Evolutionary conservation across 2,797 vertebrate species (phyloP).

Genomic region (Myoxocephalus aenaeus): DNA sequence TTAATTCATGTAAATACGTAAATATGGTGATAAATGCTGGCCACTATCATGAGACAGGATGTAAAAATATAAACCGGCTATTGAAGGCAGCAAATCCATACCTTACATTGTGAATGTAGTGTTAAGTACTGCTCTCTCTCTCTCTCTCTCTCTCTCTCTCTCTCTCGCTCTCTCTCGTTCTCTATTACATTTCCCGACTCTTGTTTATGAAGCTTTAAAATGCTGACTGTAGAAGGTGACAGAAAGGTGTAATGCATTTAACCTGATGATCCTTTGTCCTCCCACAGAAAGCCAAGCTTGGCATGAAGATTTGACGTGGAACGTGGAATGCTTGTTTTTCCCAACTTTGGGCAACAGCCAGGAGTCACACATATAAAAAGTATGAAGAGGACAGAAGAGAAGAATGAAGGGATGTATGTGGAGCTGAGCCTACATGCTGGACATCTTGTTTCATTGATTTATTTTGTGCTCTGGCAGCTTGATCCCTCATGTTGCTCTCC

Average conservation of each 20-base stretch:
- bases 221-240: background rate
- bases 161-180: too few species aligned
- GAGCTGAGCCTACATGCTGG: constrained; percentile 7
- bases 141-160: background rate
- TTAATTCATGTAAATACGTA: background rate
- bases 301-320: constrained; percentile 91
- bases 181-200: background rate
- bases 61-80: background rate
- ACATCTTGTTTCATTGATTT: constrained; percentile 24
- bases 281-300: constrained; percentile 95
- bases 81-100: background rate
- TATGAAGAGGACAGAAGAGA: constrained; percentile 4
- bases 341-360: constrained; percentile 40
- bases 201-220: background rate
- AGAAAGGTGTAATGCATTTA: background rate
- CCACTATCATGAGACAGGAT: background rate
- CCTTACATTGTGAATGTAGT: background rate
- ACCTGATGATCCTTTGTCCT: constrained; percentile 5
- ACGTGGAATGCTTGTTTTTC: constrained; percentile 9
- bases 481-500: background rate
- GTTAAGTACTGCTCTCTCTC: background rate
- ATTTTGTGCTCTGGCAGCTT: constrained; percentile 20
- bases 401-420: constrained; percentile 17
- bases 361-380: constrained; percentile 15
- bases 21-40: background rate